These are phyloP conservation scores for Cryptoblepharus egeriae DNA, from an alignment of 2,797 vertebrate species.

Conservation along the genomic window DNA sequence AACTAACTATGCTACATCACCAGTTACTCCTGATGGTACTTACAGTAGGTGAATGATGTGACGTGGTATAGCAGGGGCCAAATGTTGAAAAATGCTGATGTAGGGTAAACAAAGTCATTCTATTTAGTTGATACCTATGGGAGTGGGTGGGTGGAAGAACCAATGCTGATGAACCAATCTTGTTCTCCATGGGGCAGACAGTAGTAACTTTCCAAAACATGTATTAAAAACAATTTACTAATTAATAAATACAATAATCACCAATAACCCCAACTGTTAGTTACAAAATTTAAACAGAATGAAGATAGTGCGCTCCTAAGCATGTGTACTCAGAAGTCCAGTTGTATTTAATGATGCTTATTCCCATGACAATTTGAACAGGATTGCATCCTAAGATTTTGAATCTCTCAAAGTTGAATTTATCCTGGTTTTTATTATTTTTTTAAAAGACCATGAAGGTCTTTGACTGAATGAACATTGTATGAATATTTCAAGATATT, in stretches of 20 bases:
- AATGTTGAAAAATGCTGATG: too few relatives aligned
- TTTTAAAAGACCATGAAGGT: neutral
- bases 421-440: slow-evolving; percentile 33
- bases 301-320: slow-evolving; percentile 17
- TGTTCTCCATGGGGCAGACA: neutral
- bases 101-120: neutral
- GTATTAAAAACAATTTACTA: slow-evolving; percentile 56
- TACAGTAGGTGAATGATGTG: too few relatives aligned
- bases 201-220: slow-evolving; percentile 59
- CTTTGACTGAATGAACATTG: slow-evolving; percentile 35
- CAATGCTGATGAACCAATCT: neutral
- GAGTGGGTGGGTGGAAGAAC: neutral
- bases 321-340: too few relatives aligned
- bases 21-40: too few relatives aligned
- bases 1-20: too few relatives aligned
- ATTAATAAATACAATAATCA: slow-evolving; percentile 42
- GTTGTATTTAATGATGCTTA: too few relatives aligned
- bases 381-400: too few relatives aligned
- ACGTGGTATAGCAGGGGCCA: too few relatives aligned
- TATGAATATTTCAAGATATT: slow-evolving; percentile 40
- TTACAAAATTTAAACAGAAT: slow-evolving; percentile 43
- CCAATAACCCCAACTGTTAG: slow-evolving; percentile 44
- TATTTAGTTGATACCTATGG: neutral
- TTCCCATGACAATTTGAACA: too few relatives aligned
- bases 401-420: neutral